These are phyloP conservation scores for Corydoras sp. DNA, from an alignment of 2,113 vertebrate genomes.

Conservation along the genomic window DNA sequence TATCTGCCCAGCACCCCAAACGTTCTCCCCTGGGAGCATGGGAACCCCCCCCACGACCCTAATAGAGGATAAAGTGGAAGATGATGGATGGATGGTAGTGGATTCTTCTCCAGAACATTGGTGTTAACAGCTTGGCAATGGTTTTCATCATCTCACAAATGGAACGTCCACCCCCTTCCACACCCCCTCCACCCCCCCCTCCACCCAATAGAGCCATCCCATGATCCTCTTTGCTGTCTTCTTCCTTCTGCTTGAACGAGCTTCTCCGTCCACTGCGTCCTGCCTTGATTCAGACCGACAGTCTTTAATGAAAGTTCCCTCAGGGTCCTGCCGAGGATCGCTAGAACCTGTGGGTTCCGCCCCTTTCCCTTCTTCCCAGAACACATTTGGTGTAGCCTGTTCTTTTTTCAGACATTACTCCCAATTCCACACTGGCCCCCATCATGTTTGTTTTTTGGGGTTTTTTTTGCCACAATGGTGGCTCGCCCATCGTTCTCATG, in stretches of 20 bases:
- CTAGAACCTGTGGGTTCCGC: not conserved
- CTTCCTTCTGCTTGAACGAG: conserved; percentile 39
- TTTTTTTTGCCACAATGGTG: not conserved
- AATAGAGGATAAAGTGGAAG: no score
- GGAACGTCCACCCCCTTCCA: no score
- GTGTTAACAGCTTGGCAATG: conserved; percentile 69
- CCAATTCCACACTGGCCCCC: no score
- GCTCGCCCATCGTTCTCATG: conserved; percentile 36
- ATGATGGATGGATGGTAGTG: conserved; percentile 52
- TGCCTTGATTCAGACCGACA: conserved; percentile 40
- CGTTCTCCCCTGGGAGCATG: no score
- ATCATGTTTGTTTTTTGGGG: no score
- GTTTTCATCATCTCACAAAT: no score
- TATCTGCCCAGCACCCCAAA: no score
- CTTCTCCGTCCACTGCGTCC: conserved; percentile 25
- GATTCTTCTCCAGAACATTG: conserved; percentile 74
- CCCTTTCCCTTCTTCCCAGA: conserved; percentile 9
- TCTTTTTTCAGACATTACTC: not conserved
- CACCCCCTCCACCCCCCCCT: no score
- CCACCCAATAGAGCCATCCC: not conserved
- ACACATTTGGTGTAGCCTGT: no score
- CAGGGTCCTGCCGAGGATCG: conserved; percentile 14
- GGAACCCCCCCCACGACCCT: no score
- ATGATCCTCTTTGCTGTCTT: not conserved
- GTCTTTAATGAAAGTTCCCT: conserved; percentile 22